These are phyloP conservation scores for Ganaspis brasiliensis DNA, from an alignment of 2,888 invertebrate genomes.

Conservation along the genomic window DNA sequence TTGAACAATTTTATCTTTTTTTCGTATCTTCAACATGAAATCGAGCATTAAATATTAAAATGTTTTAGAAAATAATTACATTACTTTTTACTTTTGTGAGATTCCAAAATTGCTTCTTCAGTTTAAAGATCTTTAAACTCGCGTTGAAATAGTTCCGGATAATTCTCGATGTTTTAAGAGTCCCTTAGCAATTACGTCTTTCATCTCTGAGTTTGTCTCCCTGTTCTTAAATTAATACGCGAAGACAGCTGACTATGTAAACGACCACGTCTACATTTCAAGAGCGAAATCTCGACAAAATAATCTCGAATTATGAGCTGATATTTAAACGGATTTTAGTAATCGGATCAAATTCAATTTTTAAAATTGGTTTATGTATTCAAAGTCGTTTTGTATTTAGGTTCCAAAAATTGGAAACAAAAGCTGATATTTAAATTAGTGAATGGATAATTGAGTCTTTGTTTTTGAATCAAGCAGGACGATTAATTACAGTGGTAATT, in stretches of 20 bases:
- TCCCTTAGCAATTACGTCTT: conserved; percentile 65
- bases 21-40: too few species aligned
- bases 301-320: background rate
- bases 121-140: background rate
- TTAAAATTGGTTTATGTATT: too few species aligned
- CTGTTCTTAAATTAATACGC: conserved; percentile 66
- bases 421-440: background rate
- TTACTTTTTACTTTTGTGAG: too few species aligned
- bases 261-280: conserved; percentile 52
- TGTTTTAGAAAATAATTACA: too few species aligned
- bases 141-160: background rate
- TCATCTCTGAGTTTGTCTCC: conserved; percentile 65
- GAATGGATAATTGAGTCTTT: conserved; percentile 15
- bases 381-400: too few species aligned
- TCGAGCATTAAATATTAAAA: too few species aligned
- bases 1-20: too few species aligned
- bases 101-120: too few species aligned
- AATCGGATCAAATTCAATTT: too few species aligned
- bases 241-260: conserved; percentile 62
- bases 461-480: background rate
- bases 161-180: conserved; percentile 53
- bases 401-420: too few species aligned
- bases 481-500: conserved; percentile 34
- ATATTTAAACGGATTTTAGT: background rate
- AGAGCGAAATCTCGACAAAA: background rate